Percentiles rank a stretch among this genome's conserved stretches.
Evolutionary conservation across 2,797 vertebrate genomes (phyloP).

Genomic region (Nyctalus aviator): DNA sequence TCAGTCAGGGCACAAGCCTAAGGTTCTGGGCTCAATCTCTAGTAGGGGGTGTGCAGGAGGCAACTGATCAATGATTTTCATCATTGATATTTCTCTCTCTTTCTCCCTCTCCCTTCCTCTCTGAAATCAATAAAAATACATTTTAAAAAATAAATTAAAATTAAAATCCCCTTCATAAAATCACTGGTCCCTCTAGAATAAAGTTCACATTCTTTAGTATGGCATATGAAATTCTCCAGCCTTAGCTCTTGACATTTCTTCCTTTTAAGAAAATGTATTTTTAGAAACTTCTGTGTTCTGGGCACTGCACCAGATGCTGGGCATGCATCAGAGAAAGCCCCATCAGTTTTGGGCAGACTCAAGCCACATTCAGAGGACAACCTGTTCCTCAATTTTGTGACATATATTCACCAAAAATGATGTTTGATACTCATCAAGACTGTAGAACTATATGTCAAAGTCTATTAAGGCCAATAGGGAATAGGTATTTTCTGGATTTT

Average conservation of each 20-base stretch:
- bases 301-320: neutral
- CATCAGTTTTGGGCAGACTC: neutral
- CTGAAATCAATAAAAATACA: too few species aligned
- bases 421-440: conserved; percentile 34
- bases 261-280: conserved; percentile 31
- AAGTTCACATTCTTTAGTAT: neutral
- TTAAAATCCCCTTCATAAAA: conserved; percentile 26
- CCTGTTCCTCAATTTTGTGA: neutral
- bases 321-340: neutral
- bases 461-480: neutral
- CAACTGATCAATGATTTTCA: too few species aligned
- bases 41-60: too few species aligned
- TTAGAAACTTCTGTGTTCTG: neutral
- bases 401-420: conserved; percentile 23
- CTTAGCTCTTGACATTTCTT: neutral
- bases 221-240: neutral
- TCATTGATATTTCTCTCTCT: too few species aligned
- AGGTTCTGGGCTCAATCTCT: too few species aligned
- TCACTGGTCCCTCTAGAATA: neutral
- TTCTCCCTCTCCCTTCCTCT: too few species aligned
- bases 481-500: conserved; percentile 27
- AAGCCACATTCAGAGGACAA: neutral
- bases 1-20: too few species aligned
- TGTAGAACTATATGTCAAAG: neutral
- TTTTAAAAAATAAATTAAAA: neutral